Evolutionary conservation across 2,113 vertebrate species (phyloP).

Genomic region (Sceloporus undulatus): DNA sequence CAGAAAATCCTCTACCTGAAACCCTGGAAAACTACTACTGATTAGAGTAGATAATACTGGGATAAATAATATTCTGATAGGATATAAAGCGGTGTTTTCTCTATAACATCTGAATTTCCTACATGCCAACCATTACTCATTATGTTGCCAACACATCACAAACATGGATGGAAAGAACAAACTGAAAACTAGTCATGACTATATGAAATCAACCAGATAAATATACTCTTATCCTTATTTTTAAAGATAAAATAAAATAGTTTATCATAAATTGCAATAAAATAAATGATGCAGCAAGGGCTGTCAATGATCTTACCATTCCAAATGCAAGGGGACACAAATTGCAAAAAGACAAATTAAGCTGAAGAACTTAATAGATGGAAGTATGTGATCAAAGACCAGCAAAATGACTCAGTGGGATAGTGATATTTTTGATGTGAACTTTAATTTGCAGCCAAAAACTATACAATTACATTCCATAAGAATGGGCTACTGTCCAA

Average conservation of each 20-base stretch:
- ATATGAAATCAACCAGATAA: background rate
- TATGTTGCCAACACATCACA: background rate
- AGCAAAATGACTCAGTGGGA: slow-evolving; percentile 8
- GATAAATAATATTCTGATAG: too few relatives aligned
- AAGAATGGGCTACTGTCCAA: slow-evolving; percentile 23
- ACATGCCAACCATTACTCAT: background rate
- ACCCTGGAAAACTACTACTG: too few relatives aligned
- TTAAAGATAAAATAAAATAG: background rate
- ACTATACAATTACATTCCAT: slow-evolving; percentile 1
- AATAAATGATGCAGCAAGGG: background rate
- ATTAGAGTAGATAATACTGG: too few relatives aligned
- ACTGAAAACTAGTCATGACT: background rate
- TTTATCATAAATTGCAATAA: background rate
- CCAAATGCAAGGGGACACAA: background rate
- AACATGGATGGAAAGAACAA: background rate
- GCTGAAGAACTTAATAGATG: background rate
- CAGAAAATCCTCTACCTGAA: too few relatives aligned
- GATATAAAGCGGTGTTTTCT: background rate
- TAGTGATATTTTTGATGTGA: background rate
- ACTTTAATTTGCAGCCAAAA: background rate
- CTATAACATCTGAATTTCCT: background rate
- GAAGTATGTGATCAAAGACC: slow-evolving; percentile 1
- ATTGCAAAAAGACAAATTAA: slow-evolving; percentile 16
- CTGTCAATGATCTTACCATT: background rate
- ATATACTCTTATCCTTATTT: background rate